A percentile compares a stretch with the other conserved stretches of the same genome.
Evolutionary conservation across 2,888 invertebrate species (phyloP).

Genomic region (Troides helena): DNA sequence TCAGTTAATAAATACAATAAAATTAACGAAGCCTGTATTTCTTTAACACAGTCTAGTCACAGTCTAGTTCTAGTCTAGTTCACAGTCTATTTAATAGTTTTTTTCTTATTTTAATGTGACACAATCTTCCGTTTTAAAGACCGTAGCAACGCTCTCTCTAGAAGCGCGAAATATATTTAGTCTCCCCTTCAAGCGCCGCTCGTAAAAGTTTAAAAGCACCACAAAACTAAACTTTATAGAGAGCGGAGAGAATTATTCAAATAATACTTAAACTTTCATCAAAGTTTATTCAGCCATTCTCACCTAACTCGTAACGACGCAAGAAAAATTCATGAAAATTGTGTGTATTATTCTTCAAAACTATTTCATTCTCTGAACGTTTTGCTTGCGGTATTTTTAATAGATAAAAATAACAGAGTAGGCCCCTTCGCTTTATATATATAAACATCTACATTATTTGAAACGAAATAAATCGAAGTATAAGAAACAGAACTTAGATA

Average conservation of each 20-base stretch:
- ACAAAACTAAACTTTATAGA: slow-evolving; percentile 13
- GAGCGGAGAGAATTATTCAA: slow-evolving; percentile 19
- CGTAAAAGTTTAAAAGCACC: slow-evolving; percentile 19
- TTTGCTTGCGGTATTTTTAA: too few relatives aligned
- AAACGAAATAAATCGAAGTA: too few relatives aligned
- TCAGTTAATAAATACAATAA: too few relatives aligned
- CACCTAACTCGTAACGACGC: slow-evolving; percentile 2
- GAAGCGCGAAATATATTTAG: slow-evolving; percentile 2
- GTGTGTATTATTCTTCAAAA: too few relatives aligned
- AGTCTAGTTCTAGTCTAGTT: too few relatives aligned
- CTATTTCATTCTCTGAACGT: too few relatives aligned
- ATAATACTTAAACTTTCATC: slow-evolving; percentile 19
- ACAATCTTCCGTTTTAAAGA: background rate
- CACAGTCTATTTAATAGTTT: background rate
- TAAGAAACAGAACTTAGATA: too few relatives aligned
- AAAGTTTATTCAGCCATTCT: slow-evolving; percentile 17
- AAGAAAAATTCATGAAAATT: background rate
- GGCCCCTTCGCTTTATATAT: too few relatives aligned
- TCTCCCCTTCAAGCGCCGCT: slow-evolving; percentile 2
- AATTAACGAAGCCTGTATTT: background rate
- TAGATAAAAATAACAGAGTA: too few relatives aligned
- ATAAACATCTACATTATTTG: too few relatives aligned
- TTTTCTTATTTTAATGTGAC: background rate
- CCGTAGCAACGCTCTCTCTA: background rate
- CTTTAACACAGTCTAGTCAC: too few relatives aligned